Evolutionary conservation across 2,888 invertebrate genomes (phyloP), one percentile per base, ranked within the genome.

Genomic region (Sarcophaga carnaria): DNA sequence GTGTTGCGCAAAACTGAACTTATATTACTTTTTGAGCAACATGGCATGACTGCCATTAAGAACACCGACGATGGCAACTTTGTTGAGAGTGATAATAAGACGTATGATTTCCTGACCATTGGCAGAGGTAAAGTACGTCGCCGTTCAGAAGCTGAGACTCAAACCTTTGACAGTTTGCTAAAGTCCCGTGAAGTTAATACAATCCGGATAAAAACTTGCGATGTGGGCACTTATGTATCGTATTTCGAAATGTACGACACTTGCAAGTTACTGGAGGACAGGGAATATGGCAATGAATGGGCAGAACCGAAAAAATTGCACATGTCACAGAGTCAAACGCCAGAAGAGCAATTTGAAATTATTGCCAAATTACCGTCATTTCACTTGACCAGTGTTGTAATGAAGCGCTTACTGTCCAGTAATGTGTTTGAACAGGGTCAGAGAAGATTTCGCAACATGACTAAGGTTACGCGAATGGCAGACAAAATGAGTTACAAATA

Each of bases 221-320:
- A 96, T 89, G 94, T 94, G 3, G 94, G 94, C 1, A 94, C 95
- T 0, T 96, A 96, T 90, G 96, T 96, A 0, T 96, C 96, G 0
- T 94, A 95, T 90, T 97, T 96, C 95, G 96, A 97, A 89, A 96
- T 97, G 95, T 95, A 95, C 90, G 97, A 97, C 90, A 96, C 96
- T 0, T 95, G 95, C 87, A 93, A 94, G 10, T 91, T 91, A 60
- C 89, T 94, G 27, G 49, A 54, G 8, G 89, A 89, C 8, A 72
- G 54, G 14, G 49, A 72, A 14, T 8, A 62, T 20, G 66, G 25
- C 5, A 11, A 2, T 2, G 2, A 22, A 25, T 83, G 75, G 1
- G 83, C 80, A 60, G 70, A 69, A 12, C 89, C 89, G 2, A 85
- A 91, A 25, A 89, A 89, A 14, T 62, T 88, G 75, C 92, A 82